A percentile compares a stretch with the other conserved stretches of the same genome.
These are phyloP conservation scores for Pterostichus madidus DNA, from an alignment of 2,888 invertebrate genomes.

Conservation along the genomic window DNA sequence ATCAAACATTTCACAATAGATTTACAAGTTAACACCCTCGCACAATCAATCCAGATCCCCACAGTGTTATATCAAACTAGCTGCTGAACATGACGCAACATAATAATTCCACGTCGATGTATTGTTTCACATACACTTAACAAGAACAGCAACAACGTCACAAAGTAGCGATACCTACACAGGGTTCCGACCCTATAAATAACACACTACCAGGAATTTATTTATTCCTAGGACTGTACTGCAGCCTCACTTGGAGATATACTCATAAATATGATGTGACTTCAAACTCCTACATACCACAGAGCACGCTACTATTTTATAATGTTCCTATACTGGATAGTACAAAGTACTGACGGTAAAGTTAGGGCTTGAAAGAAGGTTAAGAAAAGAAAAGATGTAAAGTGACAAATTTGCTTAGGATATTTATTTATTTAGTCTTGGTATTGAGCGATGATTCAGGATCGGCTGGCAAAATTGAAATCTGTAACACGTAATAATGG, in stretches of 20 bases:
- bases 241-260: constrained; percentile 26
- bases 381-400: no score
- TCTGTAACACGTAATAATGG: no score
- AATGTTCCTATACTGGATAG: no score
- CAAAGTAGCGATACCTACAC: constrained; percentile 48
- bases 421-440: no score
- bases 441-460: no score
- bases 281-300: constrained; percentile 54
- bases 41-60: constrained; percentile 9
- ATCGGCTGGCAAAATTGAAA: no score
- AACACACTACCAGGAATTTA: constrained; percentile 37
- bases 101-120: constrained; percentile 32
- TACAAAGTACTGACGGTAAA: no score
- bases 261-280: constrained; percentile 62
- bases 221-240: constrained; percentile 18
- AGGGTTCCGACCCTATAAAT: constrained; percentile 50
- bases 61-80: constrained; percentile 12
- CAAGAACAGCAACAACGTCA: background rate
- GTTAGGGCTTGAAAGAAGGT: no score
- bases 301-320: constrained; percentile 11
- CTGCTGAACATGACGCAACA: constrained; percentile 16
- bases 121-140: constrained; percentile 36
- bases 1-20: constrained; percentile 41
- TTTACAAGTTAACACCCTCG: constrained; percentile 42
- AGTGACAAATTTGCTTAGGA: no score